These are phyloP conservation scores for Papilio protenor DNA, from an alignment of 2,888 invertebrate species.

Conservation along the genomic window DNA sequence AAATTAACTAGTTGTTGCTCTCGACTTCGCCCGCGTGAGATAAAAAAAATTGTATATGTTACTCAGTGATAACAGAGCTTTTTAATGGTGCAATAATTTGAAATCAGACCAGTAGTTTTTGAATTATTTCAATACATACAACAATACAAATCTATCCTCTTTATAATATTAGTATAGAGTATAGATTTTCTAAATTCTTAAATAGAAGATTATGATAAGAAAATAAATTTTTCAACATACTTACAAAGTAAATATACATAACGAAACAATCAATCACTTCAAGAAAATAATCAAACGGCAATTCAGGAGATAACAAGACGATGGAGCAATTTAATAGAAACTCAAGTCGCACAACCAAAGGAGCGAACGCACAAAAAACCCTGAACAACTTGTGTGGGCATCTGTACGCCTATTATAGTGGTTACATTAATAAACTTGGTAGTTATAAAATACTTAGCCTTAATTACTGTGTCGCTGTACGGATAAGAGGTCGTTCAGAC, in stretches of 20 bases:
- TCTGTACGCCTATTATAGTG: slow-evolving; percentile 43
- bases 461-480: slow-evolving; percentile 49
- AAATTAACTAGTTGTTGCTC: too few species aligned
- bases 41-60: neutral
- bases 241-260: neutral
- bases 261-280: slow-evolving; percentile 7
- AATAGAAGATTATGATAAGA: neutral
- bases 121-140: too few species aligned
- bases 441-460: slow-evolving; percentile 50
- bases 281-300: slow-evolving; percentile 17
- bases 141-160: too few species aligned
- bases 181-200: too few species aligned
- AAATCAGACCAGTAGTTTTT: too few species aligned
- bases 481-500: slow-evolving; percentile 43
- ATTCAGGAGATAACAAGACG: slow-evolving; percentile 29
- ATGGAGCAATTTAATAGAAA: slow-evolving; percentile 18
- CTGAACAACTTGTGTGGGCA: slow-evolving; percentile 36
- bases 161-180: too few species aligned
- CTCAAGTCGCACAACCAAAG: slow-evolving; percentile 4
- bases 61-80: too few species aligned
- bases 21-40: too few species aligned
- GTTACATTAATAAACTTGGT: slow-evolving; percentile 44
- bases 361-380: slow-evolving; percentile 17
- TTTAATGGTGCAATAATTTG: too few species aligned
- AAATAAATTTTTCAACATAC: neutral